Evolutionary conservation across 2,113 vertebrate species (phyloP).

Genomic region (Menura novaehollandiae): DNA sequence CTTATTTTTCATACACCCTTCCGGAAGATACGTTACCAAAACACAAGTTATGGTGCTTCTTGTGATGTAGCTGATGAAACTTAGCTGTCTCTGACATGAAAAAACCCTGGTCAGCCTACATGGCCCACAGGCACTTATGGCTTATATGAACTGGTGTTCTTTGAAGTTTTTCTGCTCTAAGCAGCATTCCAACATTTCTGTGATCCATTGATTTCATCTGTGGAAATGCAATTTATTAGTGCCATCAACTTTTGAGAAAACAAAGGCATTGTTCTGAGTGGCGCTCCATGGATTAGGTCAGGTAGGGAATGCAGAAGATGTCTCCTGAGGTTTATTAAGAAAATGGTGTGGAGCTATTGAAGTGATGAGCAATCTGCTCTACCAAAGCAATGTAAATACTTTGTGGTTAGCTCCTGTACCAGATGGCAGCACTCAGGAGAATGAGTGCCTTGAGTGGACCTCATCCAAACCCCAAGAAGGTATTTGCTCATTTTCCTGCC

Average conservation of each 20-base stretch:
- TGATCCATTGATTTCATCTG: background rate
- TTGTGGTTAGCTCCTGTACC: background rate
- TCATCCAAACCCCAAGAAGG: background rate
- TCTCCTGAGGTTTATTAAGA: constrained; percentile 1
- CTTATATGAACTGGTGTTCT: background rate
- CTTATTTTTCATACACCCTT: background rate
- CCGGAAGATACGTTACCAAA: background rate
- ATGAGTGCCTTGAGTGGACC: background rate
- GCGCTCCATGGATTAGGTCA: background rate
- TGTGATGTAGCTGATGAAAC: background rate
- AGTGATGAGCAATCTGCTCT: background rate
- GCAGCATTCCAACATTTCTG: background rate
- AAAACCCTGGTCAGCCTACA: background rate
- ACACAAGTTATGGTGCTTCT: background rate
- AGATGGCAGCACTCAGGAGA: background rate
- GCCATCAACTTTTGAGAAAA: background rate
- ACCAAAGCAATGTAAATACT: background rate
- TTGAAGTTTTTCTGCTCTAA: background rate
- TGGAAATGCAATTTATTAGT: background rate
- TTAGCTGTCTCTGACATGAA: background rate
- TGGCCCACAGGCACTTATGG: background rate
- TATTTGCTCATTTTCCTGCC: background rate
- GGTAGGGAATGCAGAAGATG: background rate
- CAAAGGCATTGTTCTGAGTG: background rate
- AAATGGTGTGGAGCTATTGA: background rate